Conservation (phyloP, 2,888 invertebrate species). For the Heliconius cydno region DNA sequence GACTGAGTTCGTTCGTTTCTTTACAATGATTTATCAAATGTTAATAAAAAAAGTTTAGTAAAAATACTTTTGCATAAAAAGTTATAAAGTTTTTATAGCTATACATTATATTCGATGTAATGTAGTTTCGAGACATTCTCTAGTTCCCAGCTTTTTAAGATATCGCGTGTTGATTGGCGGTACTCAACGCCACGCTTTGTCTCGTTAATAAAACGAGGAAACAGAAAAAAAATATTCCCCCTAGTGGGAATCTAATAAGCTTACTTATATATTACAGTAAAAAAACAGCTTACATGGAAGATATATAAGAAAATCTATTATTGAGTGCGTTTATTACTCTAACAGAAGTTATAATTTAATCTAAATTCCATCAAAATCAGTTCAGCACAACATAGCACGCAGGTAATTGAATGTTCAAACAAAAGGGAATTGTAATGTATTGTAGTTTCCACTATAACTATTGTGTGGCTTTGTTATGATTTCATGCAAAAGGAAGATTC, state of each 20-base stretch:
- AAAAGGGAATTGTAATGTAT: slow-evolving; percentile 11
- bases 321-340: no score
- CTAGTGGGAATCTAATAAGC: no score
- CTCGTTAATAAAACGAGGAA: no score
- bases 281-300: no score
- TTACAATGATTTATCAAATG: neutral
- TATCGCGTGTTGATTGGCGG: neutral
- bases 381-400: neutral
- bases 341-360: neutral
- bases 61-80: neutral
- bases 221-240: no score
- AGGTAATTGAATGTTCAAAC: slow-evolving; percentile 12
- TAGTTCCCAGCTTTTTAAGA: neutral
- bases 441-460: neutral
- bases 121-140: neutral
- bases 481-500: slow-evolving; percentile 2
- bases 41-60: slow-evolving; percentile 6
- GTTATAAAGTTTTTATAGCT: neutral
- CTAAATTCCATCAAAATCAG: neutral
- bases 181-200: no score
- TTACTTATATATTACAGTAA: no score
- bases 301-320: no score
- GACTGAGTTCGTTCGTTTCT: neutral
- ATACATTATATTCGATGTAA: neutral
- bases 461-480: neutral